Conservation (phyloP, 2,888 invertebrate genomes). For the Andrena haemorrhoa region DNA sequence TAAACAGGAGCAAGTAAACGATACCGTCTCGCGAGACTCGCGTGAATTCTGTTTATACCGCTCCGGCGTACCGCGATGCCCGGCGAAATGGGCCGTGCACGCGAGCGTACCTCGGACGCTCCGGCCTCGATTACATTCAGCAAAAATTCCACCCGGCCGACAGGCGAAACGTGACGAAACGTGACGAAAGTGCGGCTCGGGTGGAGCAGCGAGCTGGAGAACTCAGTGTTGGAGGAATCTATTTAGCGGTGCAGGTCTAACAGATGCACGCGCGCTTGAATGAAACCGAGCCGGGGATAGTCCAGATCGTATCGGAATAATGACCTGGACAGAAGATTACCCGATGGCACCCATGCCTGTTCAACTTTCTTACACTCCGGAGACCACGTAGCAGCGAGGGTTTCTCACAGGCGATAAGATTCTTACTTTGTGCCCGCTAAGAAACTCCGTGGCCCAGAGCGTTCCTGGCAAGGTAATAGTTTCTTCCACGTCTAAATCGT, state of each 20-base stretch:
- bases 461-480: too few relatives aligned
- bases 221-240: too few relatives aligned
- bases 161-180: too few relatives aligned
- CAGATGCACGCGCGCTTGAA: too few relatives aligned
- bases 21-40: constrained; percentile 66
- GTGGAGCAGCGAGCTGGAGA: not conserved
- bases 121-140: constrained; percentile 40
- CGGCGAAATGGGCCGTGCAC: constrained; percentile 38
- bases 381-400: not conserved
- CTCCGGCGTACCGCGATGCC: constrained; percentile 3
- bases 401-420: not conserved
- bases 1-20: constrained; percentile 70
- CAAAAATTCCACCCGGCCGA: constrained; percentile 11
- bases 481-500: too few relatives aligned
- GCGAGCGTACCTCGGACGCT: constrained; percentile 16
- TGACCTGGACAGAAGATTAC: not conserved
- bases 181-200: too few relatives aligned
- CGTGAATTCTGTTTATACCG: constrained; percentile 70
- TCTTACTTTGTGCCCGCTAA: not conserved
- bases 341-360: too few relatives aligned
- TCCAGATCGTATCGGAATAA: not conserved
- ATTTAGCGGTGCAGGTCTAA: too few relatives aligned
- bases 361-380: not conserved
- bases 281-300: not conserved
- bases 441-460: too few relatives aligned